Base-by-base conservation (phyloP, 2,797 vertebrate genomes). In the Oreonectes daqikongensis region DNA sequence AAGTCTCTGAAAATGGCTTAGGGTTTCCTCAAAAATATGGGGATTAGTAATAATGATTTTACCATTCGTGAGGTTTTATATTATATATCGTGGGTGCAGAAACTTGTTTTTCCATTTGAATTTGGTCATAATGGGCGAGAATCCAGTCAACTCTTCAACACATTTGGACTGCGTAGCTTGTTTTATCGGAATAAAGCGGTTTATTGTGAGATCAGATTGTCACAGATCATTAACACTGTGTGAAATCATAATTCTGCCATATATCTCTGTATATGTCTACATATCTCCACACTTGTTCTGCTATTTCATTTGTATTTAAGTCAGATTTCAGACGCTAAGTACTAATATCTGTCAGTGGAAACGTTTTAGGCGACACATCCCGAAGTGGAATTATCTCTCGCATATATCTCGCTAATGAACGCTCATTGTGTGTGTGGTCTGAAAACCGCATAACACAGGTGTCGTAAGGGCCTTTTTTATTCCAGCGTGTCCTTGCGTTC, bases 401-500 rank as follows among this genome's bases (percentile, higher is more conserved):
- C 59, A 76, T 48, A 68, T 48, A 72, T 75, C 77, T 72, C 28
- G 42, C 65, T 64, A 76, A 69, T 69, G 72, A 76, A 76, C 72
- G 76, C 87, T 85, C 86, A 80, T 85, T 86, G 72, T 65, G 80
- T 74, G 80, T 74, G 69, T 65, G 67, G 72, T 86, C 55, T 61
- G 18, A 78, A 81, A 84, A 82, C 82, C 50, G 69, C 48, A 61
- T 26, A 76, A 55, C 74, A 42, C 32, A 65, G 60, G 40, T 75
- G 68, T 57, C 59, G 64, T 75, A 17, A 60, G 57, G 75, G 79
- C 72, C 79, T 84, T 88, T 89, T n/a, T 88, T 84, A 89, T 89
- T 86, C 84, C 78, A 90, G 86, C 89, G 40, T 91, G 89, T 92
- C 88, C 91, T 92, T 92, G 89, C 82, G 82, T 91, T 86, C 87